These are phyloP conservation scores for Heliothis virescens DNA, from an alignment of 1,140 invertebrate genomes.

Conservation along the genomic window DNA sequence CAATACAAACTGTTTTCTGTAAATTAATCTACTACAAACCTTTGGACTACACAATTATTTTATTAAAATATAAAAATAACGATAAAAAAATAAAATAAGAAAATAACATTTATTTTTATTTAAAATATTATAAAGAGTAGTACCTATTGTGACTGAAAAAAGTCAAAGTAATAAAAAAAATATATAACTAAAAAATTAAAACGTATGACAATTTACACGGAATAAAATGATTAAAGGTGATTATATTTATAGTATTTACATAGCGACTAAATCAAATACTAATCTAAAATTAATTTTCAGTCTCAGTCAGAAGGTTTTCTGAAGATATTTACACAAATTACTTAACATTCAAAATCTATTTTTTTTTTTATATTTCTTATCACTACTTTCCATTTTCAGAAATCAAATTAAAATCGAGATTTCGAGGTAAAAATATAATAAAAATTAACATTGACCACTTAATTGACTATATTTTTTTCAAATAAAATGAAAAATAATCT, in stretches of 20 bases:
- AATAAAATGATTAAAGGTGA: not conserved
- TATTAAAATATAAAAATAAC: not conserved
- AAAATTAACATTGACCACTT: conserved; percentile 30
- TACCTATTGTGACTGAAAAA: conserved; percentile 1
- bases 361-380: not conserved
- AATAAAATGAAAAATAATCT: not conserved
- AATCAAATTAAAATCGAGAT: conserved; percentile 24
- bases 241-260: conserved; percentile 25
- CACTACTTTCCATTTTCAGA: not conserved
- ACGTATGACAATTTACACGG: not conserved
- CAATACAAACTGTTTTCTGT: not conserved
- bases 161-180: not conserved
- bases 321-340: conserved; percentile 36
- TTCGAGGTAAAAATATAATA: conserved; percentile 35
- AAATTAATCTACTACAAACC: conserved; percentile 25
- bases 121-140: not conserved
- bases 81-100: not conserved
- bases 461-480: conserved; percentile 22
- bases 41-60: conserved; percentile 21
- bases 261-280: conserved; percentile 31
- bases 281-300: conserved; percentile 48
- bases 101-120: not conserved
- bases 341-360: conserved; percentile 19
- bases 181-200: not conserved
- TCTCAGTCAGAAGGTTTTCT: conserved; percentile 42